A percentile compares a stretch with the other conserved stretches of the same genome.
phyloP scores from a whole-genome alignment of 2,113 vertebrate genomes.

The Rhinopomastus cyanomelas region DNA sequence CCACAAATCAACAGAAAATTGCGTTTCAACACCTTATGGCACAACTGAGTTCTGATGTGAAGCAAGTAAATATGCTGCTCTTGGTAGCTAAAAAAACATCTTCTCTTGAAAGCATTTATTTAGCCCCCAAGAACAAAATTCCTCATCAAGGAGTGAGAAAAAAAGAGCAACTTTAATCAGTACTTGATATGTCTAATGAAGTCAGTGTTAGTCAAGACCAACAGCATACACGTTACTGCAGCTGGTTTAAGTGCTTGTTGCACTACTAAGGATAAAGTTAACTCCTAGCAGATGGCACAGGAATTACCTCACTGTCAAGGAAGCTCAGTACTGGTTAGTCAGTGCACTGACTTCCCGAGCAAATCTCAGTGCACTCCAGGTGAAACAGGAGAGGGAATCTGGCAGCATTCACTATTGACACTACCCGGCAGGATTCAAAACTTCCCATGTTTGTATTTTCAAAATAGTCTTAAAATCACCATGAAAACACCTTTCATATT shows the following conservation, averaged over 20 bases:
- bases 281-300: not conserved
- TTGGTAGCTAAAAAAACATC: not conserved
- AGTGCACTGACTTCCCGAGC: not conserved
- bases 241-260: not conserved
- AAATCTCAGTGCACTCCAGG: not conserved
- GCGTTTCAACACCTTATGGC: not conserved
- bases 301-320: not conserved
- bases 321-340: not conserved
- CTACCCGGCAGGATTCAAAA: not conserved
- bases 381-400: not conserved
- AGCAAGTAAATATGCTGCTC: not conserved
- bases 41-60: not conserved
- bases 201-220: not conserved
- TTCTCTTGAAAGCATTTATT: not conserved
- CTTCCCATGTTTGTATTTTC: not conserved
- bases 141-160: not conserved
- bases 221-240: not conserved
- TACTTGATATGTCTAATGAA: not conserved
- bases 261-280: not conserved
- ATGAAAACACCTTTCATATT: not conserved
- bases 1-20: not conserved
- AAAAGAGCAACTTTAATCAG: not conserved
- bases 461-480: not conserved
- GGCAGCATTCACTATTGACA: not conserved
- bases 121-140: not conserved